phyloP scores from a whole-genome alignment of 1,140 invertebrate species.

The Lamellibrachia luymesi region DNA sequence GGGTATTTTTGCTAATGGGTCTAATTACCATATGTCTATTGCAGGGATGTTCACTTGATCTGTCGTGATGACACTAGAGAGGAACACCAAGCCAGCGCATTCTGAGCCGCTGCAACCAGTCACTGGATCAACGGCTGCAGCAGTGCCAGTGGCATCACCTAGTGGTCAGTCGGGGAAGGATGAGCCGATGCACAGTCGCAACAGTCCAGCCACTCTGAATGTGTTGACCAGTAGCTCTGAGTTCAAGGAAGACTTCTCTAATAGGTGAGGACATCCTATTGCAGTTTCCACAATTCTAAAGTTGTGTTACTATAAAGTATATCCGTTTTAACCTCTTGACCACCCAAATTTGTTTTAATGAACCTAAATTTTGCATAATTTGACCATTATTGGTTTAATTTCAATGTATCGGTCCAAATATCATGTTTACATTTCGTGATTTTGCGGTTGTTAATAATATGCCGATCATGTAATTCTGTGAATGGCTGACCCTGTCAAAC shows the following conservation, averaged over 20 bases:
- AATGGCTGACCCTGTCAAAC: no score
- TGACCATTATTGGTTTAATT: no score
- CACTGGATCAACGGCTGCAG: not conserved
- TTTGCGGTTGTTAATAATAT: no score
- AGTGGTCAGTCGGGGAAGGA: constrained; percentile 39
- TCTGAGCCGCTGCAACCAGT: not conserved
- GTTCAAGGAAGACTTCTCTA: constrained; percentile 40
- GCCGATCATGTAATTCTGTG: no score
- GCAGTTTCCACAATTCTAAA: not conserved
- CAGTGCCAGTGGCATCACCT: not conserved
- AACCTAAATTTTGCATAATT: no score
- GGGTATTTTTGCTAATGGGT: not conserved
- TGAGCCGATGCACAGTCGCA: constrained; percentile 54
- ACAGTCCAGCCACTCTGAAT: constrained; percentile 54
- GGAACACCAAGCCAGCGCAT: not conserved
- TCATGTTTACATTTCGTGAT: no score
- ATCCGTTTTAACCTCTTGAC: no score
- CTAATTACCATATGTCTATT: not conserved
- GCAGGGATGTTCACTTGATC: not conserved
- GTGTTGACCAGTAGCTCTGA: constrained; percentile 50
- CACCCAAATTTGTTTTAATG: no score
- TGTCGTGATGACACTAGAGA: constrained; percentile 7
- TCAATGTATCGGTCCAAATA: no score
- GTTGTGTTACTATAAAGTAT: no score
- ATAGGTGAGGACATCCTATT: constrained; percentile 15